Evolutionary conservation across 2,797 vertebrate species (phyloP).

Genomic region (Sorex maritimensis): DNA sequence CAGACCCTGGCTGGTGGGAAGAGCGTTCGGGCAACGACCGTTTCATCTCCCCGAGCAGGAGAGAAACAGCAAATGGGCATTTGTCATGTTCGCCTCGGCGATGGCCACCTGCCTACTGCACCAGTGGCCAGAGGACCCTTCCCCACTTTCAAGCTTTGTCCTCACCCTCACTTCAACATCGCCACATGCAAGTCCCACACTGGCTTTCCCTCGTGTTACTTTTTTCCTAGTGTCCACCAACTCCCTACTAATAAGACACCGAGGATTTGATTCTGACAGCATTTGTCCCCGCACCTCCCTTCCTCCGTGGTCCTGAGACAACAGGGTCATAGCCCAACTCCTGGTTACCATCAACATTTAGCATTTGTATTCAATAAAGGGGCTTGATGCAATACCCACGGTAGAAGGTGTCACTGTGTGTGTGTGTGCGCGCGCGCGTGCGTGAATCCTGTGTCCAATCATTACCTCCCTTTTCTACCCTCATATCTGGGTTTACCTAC

Average conservation of each 20-base stretch:
- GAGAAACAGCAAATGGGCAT: background rate
- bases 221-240: background rate
- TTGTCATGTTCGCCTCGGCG: background rate
- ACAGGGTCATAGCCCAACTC: background rate
- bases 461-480: too few relatives aligned
- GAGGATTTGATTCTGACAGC: background rate
- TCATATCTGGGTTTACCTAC: too few relatives aligned
- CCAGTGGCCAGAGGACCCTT: background rate
- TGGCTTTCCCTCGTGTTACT: background rate
- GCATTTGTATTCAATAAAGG: background rate
- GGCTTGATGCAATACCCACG: background rate
- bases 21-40: background rate
- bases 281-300: background rate
- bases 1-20: background rate
- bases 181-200: background rate
- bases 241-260: background rate
- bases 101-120: background rate
- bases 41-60: background rate
- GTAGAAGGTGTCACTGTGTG: background rate
- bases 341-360: slow-evolving; percentile 19
- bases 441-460: too few relatives aligned
- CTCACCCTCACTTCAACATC: background rate
- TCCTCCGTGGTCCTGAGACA: background rate
- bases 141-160: background rate
- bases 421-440: too few relatives aligned